Conservation (phyloP, 2,797 vertebrate genomes). For the Fratercula arctica region DNA sequence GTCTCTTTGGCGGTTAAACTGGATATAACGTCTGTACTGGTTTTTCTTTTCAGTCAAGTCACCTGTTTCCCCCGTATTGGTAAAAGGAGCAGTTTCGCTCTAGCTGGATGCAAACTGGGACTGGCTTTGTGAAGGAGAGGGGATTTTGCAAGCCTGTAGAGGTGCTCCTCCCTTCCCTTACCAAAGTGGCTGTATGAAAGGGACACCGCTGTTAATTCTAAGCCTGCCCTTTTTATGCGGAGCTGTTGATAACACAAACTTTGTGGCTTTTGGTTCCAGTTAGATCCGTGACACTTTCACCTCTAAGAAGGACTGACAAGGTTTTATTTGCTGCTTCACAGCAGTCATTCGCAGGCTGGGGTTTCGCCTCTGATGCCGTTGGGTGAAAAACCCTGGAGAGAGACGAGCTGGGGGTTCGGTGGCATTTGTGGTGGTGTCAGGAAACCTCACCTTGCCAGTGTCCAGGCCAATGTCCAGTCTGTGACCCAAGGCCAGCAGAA, state of each 20-base stretch:
- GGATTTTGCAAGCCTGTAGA: neutral
- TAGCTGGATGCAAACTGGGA: neutral
- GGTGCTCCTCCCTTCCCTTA: neutral
- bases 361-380: neutral
- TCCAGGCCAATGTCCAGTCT: neutral
- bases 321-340: neutral
- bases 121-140: neutral
- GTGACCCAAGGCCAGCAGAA: neutral
- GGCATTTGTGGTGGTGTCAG: neutral
- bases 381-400: neutral
- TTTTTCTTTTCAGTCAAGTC: neutral
- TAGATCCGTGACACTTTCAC: neutral
- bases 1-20: neutral
- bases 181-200: neutral
- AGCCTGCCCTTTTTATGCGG: neutral
- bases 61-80: neutral
- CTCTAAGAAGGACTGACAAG: too few relatives aligned
- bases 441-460: neutral
- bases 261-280: neutral
- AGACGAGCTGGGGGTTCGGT: neutral
- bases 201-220: neutral
- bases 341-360: neutral
- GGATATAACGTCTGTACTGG: rapidly evolving
- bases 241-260: neutral
- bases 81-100: neutral